These are phyloP conservation scores for Panorpa germanica DNA, from an alignment of 2,888 invertebrate genomes.

Conservation along the genomic window DNA sequence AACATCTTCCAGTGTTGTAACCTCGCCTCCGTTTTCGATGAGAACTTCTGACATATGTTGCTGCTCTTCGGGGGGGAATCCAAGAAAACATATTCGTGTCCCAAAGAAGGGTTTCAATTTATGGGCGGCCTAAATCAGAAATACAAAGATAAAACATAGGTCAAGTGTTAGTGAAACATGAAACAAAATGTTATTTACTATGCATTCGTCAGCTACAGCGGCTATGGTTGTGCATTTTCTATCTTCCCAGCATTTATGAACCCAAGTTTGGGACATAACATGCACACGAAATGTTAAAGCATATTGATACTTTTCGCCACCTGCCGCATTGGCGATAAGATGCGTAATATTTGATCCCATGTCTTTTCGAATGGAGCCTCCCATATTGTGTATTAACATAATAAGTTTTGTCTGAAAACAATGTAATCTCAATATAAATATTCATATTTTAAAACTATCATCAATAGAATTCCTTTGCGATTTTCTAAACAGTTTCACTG, in stretches of 20 bases:
- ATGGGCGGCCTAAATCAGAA: slow-evolving; percentile 35
- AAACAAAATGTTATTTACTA: slow-evolving; percentile 30
- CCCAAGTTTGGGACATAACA: slow-evolving; percentile 78
- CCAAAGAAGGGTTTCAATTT: slow-evolving; percentile 78
- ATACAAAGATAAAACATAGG: slow-evolving; percentile 1
- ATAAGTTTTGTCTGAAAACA: slow-evolving; percentile 59
- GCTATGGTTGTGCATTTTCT: slow-evolving; percentile 47
- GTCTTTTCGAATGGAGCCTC: slow-evolving; percentile 85
- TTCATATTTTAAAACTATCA: neutral
- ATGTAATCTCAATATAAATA: slow-evolving; percentile 11
- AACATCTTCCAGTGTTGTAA: slow-evolving; percentile 58
- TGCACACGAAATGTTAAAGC: slow-evolving; percentile 80
- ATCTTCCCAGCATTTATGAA: slow-evolving; percentile 70
- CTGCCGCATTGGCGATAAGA: slow-evolving; percentile 75
- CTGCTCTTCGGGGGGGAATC: slow-evolving; percentile 78
- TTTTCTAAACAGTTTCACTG: slow-evolving; percentile 2
- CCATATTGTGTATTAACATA: slow-evolving; percentile 87
- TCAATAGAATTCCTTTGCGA: slow-evolving; percentile 3
- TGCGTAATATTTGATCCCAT: slow-evolving; percentile 80
- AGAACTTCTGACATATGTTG: slow-evolving; percentile 84
- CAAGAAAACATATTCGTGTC: slow-evolving; percentile 70
- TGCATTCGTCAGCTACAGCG: slow-evolving; percentile 48
- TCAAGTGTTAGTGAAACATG: neutral
- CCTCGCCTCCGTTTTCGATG: slow-evolving; percentile 66
- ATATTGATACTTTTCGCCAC: slow-evolving; percentile 86